A percentile compares a stretch with the other conserved stretches of the same genome.
These are phyloP conservation scores for Chelonus insularis DNA, from an alignment of 1,140 invertebrate species.

Conservation along the genomic window DNA sequence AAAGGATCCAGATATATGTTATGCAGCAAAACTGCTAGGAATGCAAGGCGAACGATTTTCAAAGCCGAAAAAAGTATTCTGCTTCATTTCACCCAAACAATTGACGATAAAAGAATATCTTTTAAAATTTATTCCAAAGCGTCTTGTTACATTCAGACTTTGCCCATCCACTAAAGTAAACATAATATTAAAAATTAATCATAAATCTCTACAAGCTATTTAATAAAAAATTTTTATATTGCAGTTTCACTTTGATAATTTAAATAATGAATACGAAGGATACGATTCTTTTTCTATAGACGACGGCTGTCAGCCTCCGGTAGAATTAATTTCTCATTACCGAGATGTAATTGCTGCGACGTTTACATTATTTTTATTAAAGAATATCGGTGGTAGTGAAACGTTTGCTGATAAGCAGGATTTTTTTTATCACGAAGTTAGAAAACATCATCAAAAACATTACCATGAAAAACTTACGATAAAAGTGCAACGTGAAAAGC, in stretches of 20 bases:
- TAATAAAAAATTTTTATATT: conserved; percentile 49
- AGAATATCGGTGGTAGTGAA: conserved; percentile 94
- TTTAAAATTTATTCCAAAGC: conserved; percentile 88
- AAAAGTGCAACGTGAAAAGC: conserved; percentile 78
- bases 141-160: conserved; percentile 87
- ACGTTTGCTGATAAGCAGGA: conserved; percentile 95
- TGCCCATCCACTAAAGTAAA: conserved; percentile 91
- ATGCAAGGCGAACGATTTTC: conserved; percentile 68
- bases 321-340: conserved; percentile 80
- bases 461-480: conserved; percentile 83
- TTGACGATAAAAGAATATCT: conserved; percentile 91
- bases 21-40: conserved; percentile 80
- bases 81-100: conserved; percentile 86
- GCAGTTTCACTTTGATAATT: conserved; percentile 66
- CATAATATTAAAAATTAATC: too few species aligned
- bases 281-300: conserved; percentile 76
- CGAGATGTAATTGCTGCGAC: conserved; percentile 89
- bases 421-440: conserved; percentile 91
- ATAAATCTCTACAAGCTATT: too few species aligned
- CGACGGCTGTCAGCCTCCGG: conserved; percentile 85
- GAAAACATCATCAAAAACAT: conserved; percentile 82
- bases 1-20: conserved; percentile 82
- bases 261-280: conserved; percentile 57
- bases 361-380: conserved; percentile 89
- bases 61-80: conserved; percentile 84